Base-by-base conservation (phyloP, 2,888 invertebrate genomes). In the Theretra japonica region DNA sequence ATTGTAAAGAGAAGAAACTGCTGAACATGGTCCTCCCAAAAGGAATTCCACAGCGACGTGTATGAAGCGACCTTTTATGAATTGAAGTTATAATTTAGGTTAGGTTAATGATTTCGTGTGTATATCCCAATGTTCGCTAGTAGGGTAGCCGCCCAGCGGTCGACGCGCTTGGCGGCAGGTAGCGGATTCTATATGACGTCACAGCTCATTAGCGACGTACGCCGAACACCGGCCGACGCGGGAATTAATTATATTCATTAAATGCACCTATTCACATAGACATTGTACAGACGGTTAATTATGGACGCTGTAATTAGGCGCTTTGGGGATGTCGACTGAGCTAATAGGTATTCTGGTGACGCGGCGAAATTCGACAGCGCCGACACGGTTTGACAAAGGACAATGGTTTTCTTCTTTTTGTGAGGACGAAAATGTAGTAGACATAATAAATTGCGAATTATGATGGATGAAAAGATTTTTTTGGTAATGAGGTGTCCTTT, bases 191-290 rank as follows among this genome's bases (percentile, higher is more conserved):
- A 70, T 70, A 70, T 60, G 58, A 50, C 50, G 68, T 50, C 48
- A 76, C 74, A 74, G 73, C 77, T 79, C 79, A 76, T 77, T 77
- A 76, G 74, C 74, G 74, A 71, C 74, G 73, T 75, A 74, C 75
- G 73, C 71, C n/a, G 53, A 53, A 53, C 53, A n/a, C 53, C 41
- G 15, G 41, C n/a, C 53, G 19, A 53, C 73, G 73, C 72, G 21
- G 41, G 70, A 53, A 75, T 76, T 79, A 65, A 79, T 79, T 77
- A 77, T 71, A 62, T 75, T 73, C 76, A 77, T 79, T 77, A 75
- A 70, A 21, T 60, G 48, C 28, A 69, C 23, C 60, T 28, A 19
- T 53, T 53, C 53, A 53, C 53, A 53, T 53, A 53, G 5, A 53
- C 53, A 53, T 62, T 62, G 33, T 62, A 62, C 28, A 62, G 62